A percentile compares a stretch with the other conserved stretches of the same genome.
These are phyloP conservation scores for Paradoxurus hermaphroditus DNA, from an alignment of 2,113 vertebrate species.

Conservation along the genomic window DNA sequence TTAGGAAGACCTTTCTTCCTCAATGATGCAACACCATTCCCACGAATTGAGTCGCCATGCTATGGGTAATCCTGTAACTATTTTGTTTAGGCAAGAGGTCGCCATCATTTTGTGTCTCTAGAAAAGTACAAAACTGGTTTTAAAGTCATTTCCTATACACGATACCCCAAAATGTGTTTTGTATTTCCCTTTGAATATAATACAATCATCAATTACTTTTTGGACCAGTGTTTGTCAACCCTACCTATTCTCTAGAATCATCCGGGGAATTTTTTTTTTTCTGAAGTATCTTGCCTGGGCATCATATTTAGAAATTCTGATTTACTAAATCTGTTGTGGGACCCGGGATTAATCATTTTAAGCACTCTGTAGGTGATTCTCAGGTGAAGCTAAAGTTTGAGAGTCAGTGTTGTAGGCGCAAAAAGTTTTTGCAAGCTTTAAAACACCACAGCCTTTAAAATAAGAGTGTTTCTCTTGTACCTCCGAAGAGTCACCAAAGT, in stretches of 20 bases:
- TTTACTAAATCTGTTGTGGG: not conserved
- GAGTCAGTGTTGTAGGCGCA: not conserved
- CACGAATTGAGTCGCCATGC: not conserved
- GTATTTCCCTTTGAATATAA: not conserved
- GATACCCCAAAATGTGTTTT: not conserved
- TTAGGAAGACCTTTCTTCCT: constrained; percentile 61
- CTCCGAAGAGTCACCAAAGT: not conserved
- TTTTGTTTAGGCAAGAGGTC: constrained; percentile 54
- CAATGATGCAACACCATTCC: constrained; percentile 24
- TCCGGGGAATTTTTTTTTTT: not conserved
- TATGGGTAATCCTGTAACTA: not conserved
- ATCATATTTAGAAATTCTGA: not conserved
- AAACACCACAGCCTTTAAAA: not conserved
- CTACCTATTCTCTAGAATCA: not conserved
- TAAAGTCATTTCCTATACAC: not conserved
- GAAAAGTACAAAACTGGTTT: not conserved
- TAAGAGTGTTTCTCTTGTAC: not conserved
- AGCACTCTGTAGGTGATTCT: not conserved
- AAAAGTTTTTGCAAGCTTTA: not conserved
- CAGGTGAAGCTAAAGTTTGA: not conserved
- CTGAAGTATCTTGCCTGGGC: not conserved
- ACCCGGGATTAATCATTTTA: not conserved
- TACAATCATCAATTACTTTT: not conserved
- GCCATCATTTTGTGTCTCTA: constrained; percentile 32
- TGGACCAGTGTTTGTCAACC: not conserved